Percentiles rank a stretch among this genome's conserved stretches.
Conservation (phyloP, 2,113 vertebrate species). For the Marmota flaviventris region DNA sequence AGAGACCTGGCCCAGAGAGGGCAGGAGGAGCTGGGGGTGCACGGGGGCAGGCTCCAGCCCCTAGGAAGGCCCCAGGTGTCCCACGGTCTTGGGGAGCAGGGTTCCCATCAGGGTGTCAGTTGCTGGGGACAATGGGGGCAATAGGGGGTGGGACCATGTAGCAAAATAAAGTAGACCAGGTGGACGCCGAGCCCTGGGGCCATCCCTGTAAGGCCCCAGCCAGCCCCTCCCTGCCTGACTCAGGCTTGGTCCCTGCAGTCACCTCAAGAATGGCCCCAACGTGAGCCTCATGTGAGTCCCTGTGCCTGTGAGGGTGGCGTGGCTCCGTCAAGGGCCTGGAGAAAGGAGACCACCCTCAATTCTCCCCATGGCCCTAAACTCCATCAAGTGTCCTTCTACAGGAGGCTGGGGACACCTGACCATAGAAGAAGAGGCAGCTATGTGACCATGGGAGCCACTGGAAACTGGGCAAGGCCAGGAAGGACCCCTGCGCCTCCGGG, state of each 20-base stretch:
- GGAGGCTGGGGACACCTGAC: neutral
- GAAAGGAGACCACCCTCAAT: too few relatives aligned
- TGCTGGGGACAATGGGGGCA: neutral
- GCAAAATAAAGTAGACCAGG: neutral
- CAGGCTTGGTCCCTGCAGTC: neutral
- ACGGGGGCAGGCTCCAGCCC: neutral
- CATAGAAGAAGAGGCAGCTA: neutral
- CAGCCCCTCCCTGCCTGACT: neutral
- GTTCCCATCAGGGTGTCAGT: neutral
- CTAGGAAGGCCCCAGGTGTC: neutral
- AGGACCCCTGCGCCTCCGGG: too few relatives aligned
- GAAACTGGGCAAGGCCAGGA: neutral
- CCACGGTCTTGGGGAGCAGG: accelerated
- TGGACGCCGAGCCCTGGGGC: too few relatives aligned
- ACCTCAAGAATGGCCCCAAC: neutral
- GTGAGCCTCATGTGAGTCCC: neutral
- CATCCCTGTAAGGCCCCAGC: neutral
- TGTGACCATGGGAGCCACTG: neutral
- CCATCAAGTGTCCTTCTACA: neutral
- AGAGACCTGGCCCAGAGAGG: neutral
- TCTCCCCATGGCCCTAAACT: too few relatives aligned
- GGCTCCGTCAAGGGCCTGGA: accelerated
- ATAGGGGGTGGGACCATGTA: neutral
- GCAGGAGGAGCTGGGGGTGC: neutral
- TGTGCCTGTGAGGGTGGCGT: neutral